Conservation (phyloP, 2,113 vertebrate species). For the Triplophysa rosa region DNA sequence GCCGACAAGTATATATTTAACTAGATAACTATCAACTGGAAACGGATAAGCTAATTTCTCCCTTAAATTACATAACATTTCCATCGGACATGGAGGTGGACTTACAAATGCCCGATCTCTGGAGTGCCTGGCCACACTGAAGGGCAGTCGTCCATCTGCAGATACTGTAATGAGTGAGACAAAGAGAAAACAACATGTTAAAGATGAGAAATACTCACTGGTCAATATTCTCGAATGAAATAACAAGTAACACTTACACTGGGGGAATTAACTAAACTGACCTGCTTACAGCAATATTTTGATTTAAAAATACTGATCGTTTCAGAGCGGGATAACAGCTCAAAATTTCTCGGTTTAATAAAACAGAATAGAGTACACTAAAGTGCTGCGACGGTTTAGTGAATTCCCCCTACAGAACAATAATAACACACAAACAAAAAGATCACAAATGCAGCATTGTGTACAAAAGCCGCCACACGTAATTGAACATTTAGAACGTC, state of each 20-base stretch:
- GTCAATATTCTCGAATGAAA: not conserved
- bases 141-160: conserved; percentile 85
- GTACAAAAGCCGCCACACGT: not conserved
- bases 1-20: not conserved
- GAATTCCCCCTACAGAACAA: too few relatives aligned
- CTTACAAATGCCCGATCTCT: conserved; percentile 92
- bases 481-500: not conserved
- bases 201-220: not conserved
- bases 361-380: too few relatives aligned
- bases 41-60: not conserved
- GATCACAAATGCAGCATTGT: not conserved
- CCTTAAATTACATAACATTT: not conserved
- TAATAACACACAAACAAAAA: conserved; percentile 11
- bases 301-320: too few relatives aligned
- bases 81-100: conserved; percentile 45
- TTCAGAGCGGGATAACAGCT: too few relatives aligned
- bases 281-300: too few relatives aligned
- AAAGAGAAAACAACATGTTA: conserved; percentile 58
- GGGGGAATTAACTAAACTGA: not conserved
- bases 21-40: not conserved
- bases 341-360: too few relatives aligned
- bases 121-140: conserved; percentile 86
- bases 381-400: too few relatives aligned
- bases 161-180: conserved; percentile 66
- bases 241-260: not conserved